Percentiles rank a stretch among this genome's conserved stretches.
phyloP scores from a whole-genome alignment of 2,888 invertebrate species.

The Philaethria dido region DNA sequence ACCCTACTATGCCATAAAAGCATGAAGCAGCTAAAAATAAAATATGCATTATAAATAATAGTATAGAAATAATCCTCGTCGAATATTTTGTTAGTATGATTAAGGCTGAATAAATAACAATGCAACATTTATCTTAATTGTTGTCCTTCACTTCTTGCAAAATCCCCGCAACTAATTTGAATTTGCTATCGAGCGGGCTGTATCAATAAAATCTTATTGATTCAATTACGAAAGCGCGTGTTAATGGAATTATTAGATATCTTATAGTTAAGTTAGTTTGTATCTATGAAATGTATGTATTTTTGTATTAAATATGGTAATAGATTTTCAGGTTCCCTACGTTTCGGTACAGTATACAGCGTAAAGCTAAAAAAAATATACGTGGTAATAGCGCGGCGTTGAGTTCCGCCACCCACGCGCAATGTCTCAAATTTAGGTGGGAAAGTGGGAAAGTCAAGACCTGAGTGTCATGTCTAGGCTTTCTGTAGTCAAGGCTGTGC shows the following conservation, averaged over 20 bases:
- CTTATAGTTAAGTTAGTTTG: slow-evolving; percentile 32
- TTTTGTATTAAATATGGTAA: background rate
- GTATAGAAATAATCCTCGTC: background rate
- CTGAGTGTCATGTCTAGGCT: too few relatives aligned
- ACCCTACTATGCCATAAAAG: too few relatives aligned
- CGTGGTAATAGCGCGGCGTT: too few relatives aligned
- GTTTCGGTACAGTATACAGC: too few relatives aligned
- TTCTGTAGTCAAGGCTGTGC: too few relatives aligned
- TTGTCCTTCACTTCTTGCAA: slow-evolving; percentile 34
- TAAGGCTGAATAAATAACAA: slow-evolving; percentile 15
- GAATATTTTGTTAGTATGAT: slow-evolving; percentile 4
- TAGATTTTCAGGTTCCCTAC: too few relatives aligned
- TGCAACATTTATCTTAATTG: slow-evolving; percentile 8
- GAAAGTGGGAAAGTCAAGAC: too few relatives aligned
- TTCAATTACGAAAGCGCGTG: slow-evolving; percentile 33
- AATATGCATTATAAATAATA: background rate
- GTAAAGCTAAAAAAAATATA: too few relatives aligned
- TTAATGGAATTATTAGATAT: slow-evolving; percentile 31
- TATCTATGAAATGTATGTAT: slow-evolving; percentile 20
- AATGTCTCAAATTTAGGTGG: too few relatives aligned
- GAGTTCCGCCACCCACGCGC: too few relatives aligned
- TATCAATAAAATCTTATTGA: slow-evolving; percentile 39
- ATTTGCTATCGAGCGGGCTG: slow-evolving; percentile 24
- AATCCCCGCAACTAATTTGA: slow-evolving; percentile 32
- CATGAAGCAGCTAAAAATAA: too few relatives aligned